Conservation (phyloP, 2,888 invertebrate genomes). For the Sarcophaga rosellei region DNA sequence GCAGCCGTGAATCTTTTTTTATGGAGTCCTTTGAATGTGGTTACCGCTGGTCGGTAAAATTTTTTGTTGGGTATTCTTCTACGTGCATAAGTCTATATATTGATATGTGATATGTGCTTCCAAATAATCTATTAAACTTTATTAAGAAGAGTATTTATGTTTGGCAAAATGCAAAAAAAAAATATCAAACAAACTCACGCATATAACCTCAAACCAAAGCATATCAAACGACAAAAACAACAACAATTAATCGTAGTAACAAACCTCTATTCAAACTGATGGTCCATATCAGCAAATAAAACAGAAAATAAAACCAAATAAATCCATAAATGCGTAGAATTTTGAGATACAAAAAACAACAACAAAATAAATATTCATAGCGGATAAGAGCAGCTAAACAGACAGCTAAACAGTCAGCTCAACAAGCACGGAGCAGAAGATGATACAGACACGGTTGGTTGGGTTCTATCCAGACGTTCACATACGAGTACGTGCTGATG, state of each 20-base stretch:
- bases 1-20: too few relatives aligned
- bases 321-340: slow-evolving; percentile 47
- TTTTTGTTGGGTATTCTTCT: not conserved
- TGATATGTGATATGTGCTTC: too few relatives aligned
- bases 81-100: not conserved
- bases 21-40: too few relatives aligned
- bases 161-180: not conserved
- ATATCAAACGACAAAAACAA: slow-evolving; percentile 1
- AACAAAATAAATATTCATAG: not conserved
- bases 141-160: not conserved
- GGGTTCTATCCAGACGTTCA: not conserved
- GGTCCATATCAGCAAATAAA: not conserved
- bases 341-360: slow-evolving; percentile 2
- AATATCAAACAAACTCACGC: slow-evolving; percentile 39
- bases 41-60: not conserved
- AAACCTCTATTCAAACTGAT: slow-evolving; percentile 1
- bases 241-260: not conserved
- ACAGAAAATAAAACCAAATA: slow-evolving; percentile 18
- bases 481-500: not conserved
- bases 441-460: not conserved
- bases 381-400: not conserved
- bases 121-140: not conserved
- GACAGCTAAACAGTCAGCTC: too few relatives aligned
- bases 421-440: not conserved
- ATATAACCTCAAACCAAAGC: slow-evolving; percentile 29